phyloP scores from a whole-genome alignment of 2,797 vertebrate species.

The Cygnus olor region DNA sequence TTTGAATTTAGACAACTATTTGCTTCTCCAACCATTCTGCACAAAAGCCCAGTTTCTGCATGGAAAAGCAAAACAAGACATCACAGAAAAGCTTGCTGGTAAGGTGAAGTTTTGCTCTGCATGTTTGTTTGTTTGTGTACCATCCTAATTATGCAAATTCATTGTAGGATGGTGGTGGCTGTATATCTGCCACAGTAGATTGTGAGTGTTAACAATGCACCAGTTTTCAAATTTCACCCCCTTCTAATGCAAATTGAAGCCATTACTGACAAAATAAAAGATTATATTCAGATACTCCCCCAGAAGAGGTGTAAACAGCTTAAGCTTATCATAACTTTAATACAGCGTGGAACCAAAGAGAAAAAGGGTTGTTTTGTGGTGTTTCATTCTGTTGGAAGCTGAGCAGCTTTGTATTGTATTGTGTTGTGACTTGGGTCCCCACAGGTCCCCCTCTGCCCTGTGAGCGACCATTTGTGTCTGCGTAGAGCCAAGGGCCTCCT shows the following conservation, averaged over 20 bases:
- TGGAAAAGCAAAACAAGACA: slow-evolving; percentile 93
- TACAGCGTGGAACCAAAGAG: not conserved
- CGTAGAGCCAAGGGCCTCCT: too few relatives aligned
- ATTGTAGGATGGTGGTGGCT: not conserved
- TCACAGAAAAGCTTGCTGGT: slow-evolving; percentile 94
- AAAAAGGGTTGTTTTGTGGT: not conserved
- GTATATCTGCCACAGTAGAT: not conserved
- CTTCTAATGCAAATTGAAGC: not conserved
- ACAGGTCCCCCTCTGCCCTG: accelerated
- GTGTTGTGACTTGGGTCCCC: not conserved
- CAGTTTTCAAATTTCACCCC: not conserved
- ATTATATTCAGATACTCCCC: not conserved
- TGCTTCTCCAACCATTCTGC: slow-evolving; percentile 94
- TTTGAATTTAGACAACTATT: slow-evolving; percentile 83
- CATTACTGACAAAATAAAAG: not conserved
- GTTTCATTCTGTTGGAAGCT: not conserved
- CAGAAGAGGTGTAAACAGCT: not conserved
- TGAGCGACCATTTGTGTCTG: accelerated
- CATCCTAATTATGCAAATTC: not conserved
- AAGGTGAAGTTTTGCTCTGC: slow-evolving; percentile 15
- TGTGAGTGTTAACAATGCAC: not conserved
- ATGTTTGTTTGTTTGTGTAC: not conserved
- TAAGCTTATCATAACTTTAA: not conserved
- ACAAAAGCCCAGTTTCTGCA: slow-evolving; percentile 93
- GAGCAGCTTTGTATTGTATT: too few relatives aligned